Base-by-base conservation (phyloP, 2,113 vertebrate species). In the Trematocara unimaculatum region DNA sequence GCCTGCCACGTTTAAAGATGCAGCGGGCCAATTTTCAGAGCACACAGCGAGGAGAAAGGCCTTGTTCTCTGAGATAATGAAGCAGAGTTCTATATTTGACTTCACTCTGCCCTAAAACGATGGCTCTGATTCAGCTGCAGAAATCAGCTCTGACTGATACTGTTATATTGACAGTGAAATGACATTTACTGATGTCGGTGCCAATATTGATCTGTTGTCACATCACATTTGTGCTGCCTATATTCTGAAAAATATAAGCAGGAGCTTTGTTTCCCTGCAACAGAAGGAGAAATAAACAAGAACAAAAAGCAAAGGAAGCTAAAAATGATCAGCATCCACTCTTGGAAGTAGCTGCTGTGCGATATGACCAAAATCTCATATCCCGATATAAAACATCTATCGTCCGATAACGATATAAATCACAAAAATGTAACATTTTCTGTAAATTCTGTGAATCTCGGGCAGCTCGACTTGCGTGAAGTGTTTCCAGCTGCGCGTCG, bases 1-100 rank as follows among this genome's bases (percentile, higher is more conserved):
- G 38, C 60, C 60, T 74, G 70, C 86, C 72, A 12, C 4, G 10
- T 78, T 85, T 72, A 85, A 84, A 83, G 47, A 79, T 35, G 70
- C 56, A 81, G 72, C 18, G 1, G 45, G 40, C 20, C 35, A 31
- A 29, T 67, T 49, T 55, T 74, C 56, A 14, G 82, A 4, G 45
- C 40, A 55, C 35, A 56, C 80, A 23, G 10, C 3, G 7, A 83
- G 53, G 38, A 29, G 20, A 26, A 53, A 18, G 60, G 18, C 5
- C 26, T 67, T 82, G 11, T 49, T 58, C 67, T 79, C 17, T 40
- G 47, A 29, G 55, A 60, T 72, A 23, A 79, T 67, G 14, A 70
- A 49, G 53, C 40, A 17, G 81, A 4, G 53, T n/a, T 6, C 35
- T 18, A 40, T 20, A 20, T 47, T 42, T 70, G 70, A 38, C 56